Evolutionary conservation across 2,888 invertebrate genomes (phyloP).

Genomic region (Melieria picta): DNA sequence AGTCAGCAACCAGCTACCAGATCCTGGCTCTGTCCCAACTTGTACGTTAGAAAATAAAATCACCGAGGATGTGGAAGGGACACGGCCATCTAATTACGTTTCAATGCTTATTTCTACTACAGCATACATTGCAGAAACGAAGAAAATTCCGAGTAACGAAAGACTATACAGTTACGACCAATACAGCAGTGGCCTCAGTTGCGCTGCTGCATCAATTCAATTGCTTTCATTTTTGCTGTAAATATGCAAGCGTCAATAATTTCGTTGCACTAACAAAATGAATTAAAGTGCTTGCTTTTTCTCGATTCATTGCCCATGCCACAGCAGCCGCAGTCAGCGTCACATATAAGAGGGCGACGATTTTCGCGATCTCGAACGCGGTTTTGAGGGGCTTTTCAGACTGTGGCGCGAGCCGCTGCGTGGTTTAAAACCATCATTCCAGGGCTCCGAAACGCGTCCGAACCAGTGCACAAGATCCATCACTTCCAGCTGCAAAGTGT

Average conservation of each 20-base stretch:
- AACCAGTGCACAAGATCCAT: conserved; percentile 63
- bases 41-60: too few species aligned
- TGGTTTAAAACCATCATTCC: conserved; percentile 57
- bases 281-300: neutral
- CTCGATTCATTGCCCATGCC: neutral
- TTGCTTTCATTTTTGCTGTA: conserved; percentile 22
- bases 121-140: too few species aligned
- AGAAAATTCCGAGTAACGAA: too few species aligned
- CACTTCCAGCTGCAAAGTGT: conserved; percentile 54
- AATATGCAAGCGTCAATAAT: neutral
- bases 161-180: too few species aligned
- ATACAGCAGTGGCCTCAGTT: too few species aligned
- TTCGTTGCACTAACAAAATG: neutral
- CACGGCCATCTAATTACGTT: too few species aligned
- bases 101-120: too few species aligned
- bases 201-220: conserved; percentile 5
- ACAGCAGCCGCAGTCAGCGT: conserved; percentile 47
- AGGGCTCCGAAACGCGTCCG: conserved; percentile 62
- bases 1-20: too few species aligned
- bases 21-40: too few species aligned
- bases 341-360: conserved; percentile 63
- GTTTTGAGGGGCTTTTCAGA: conserved; percentile 60
- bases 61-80: too few species aligned
- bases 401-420: conserved; percentile 56
- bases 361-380: conserved; percentile 59